phyloP scores from a whole-genome alignment of 37 sponge, comb jelly and placozoan genomes.

The Beroe forskalii region DNA sequence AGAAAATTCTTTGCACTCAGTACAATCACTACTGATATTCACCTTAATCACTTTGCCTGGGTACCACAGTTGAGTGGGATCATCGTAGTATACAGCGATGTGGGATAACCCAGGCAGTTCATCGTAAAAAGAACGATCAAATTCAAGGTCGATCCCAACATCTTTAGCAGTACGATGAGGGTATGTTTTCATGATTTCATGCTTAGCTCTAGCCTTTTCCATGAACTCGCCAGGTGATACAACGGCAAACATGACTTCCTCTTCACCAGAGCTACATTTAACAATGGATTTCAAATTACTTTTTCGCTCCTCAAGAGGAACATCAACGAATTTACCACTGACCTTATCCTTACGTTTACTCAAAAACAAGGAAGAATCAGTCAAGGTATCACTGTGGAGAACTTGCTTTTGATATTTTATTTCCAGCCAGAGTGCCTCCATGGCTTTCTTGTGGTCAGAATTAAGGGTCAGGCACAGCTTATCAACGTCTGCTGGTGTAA shows the following conservation, averaged over 20 bases:
- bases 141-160: not conserved
- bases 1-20: not conserved
- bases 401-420: conserved; percentile 24
- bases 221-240: not conserved
- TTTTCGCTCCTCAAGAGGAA: not conserved
- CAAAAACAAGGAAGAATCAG: not conserved
- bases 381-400: not conserved
- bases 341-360: not conserved
- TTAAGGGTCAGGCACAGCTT: not conserved
- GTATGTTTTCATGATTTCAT: not conserved
- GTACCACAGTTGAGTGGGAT: not conserved
- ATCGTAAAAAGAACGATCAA: not conserved
- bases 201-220: not conserved
- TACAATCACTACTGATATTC: not conserved
- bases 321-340: not conserved
- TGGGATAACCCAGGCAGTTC: not conserved
- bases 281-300: not conserved
- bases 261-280: not conserved
- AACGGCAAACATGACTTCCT: not conserved
- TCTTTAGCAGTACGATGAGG: not conserved
- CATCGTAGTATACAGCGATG: conserved; percentile 16
- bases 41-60: not conserved
- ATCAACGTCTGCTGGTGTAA: not conserved
- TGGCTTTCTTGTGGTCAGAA: not conserved
- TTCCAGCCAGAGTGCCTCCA: conserved; percentile 15